A percentile compares a stretch with the other conserved stretches of the same genome.
Evolutionary conservation across 2,888 invertebrate genomes (phyloP).

Genomic region (Lamproptera curius): DNA sequence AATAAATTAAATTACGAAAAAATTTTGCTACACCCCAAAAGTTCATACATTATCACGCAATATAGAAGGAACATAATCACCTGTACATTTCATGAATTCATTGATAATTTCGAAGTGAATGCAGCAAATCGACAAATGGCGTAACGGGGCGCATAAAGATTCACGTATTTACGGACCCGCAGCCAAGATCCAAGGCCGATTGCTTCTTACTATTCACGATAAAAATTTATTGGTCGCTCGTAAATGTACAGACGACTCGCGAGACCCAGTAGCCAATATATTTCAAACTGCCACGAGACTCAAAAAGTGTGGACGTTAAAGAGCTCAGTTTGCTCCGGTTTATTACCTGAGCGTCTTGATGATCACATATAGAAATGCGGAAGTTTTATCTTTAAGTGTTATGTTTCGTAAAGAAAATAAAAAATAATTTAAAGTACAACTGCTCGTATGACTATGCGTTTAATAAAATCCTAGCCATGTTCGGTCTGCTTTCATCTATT

Average conservation of each 20-base stretch:
- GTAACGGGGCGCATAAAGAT: slow-evolving; percentile 65
- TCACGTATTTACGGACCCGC: slow-evolving; percentile 74
- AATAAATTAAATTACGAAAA: no score
- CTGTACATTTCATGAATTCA: no score
- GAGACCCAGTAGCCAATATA: slow-evolving; percentile 73
- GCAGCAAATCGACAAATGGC: slow-evolving; percentile 51
- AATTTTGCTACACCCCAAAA: no score
- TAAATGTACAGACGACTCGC: slow-evolving; percentile 71
- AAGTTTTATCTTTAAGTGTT: not conserved
- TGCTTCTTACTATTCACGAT: slow-evolving; percentile 79
- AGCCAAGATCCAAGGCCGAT: slow-evolving; percentile 75
- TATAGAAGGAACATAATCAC: no score
- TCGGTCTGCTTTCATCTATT: no score
- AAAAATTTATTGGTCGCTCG: slow-evolving; percentile 73
- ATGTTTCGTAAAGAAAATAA: not conserved
- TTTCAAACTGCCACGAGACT: slow-evolving; percentile 66
- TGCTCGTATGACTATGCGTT: no score
- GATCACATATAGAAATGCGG: not conserved
- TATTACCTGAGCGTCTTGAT: slow-evolving; percentile 20
- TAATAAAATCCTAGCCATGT: no score
- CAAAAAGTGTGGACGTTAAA: slow-evolving; percentile 61
- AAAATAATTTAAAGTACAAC: no score
- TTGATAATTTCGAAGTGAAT: no score
- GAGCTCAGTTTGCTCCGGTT: slow-evolving; percentile 34
- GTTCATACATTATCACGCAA: no score